Evolutionary conservation across 2,797 vertebrate genomes (phyloP), one percentile per base, ranked within the genome.

Genomic region (Apogon hyalosoma): DNA sequence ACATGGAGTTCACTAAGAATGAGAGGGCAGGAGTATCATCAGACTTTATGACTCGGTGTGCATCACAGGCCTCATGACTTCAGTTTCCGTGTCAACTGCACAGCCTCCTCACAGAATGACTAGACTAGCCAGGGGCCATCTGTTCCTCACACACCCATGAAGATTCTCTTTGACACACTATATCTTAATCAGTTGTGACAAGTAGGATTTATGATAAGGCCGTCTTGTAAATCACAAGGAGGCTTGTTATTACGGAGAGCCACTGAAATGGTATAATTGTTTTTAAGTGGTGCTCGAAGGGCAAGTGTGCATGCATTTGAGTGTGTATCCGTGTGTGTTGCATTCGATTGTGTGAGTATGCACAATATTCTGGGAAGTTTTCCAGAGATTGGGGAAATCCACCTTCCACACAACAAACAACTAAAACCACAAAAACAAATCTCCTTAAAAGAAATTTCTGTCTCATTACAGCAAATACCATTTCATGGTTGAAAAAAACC

Each of bases 381-480:
- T 86, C 82, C 87, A 90, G 67, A 67, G 54, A 84, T 76, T 80
- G 79, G 81, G 76, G 75, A 84, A 89, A 85, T 90, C 86, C 83
- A 80, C 78, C 80, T 82, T 88, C 76, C 75, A 79, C 78, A 79
- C 75, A 86, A 80, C 83, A 84, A 87, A 83, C 84, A 82, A 70
- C 58, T 70, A 10, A 48, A 83, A 86, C 87, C 82, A 75, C 86
- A 83, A 70, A 79, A 87, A 86, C 80, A 85, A 85, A 87, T 82
- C 66, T 75, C 52, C 52, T 71, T 63, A 54, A 79, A 76, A 74
- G 6, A 84, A 65, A 15, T 80, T 60, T 69, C 70, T 71, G 71
- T 76, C 71, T 83, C 78, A 85, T 85, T 73, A 83, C 63, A 74
- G 69, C 40, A 78, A 86, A 89, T 80, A 61, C 57, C 42, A 73